These are phyloP conservation scores for Acanthis flammea DNA, from an alignment of 2,797 vertebrate species.

Conservation along the genomic window DNA sequence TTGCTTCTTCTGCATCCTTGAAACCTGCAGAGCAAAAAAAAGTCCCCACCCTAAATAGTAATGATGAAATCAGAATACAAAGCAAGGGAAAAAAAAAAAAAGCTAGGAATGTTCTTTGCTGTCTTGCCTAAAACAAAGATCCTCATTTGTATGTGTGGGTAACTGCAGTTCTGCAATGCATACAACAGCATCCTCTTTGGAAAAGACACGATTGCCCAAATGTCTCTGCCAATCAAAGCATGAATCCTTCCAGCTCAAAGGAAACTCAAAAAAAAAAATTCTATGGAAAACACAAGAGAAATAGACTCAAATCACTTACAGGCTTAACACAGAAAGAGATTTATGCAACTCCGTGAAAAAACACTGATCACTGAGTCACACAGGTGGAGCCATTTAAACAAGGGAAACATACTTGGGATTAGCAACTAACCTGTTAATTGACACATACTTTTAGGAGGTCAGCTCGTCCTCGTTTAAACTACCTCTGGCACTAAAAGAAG, in stretches of 20 bases:
- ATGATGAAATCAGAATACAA: neutral
- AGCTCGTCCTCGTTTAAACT: neutral
- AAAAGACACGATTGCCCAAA: neutral
- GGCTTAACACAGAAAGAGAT: neutral
- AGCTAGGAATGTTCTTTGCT: neutral
- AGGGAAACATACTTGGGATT: accelerated
- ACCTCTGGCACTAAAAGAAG: neutral
- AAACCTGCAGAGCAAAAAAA: neutral
- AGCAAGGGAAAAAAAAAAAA: neutral
- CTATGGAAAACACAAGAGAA: neutral
- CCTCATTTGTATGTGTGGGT: neutral
- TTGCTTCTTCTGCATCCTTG: neutral
- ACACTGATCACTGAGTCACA: neutral
- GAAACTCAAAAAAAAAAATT: neutral
- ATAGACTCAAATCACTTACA: neutral
- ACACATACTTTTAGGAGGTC: neutral
- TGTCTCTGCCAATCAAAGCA: neutral
- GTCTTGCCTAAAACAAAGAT: neutral
- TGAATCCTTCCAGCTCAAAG: neutral
- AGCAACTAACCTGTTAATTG: neutral
- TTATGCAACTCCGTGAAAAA: neutral
- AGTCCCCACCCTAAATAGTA: neutral
- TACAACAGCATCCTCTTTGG: neutral
- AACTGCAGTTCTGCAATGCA: neutral
- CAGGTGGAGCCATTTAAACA: accelerated